phyloP scores from a whole-genome alignment of 1,140 invertebrate species.

The Glossosoma conforme region DNA sequence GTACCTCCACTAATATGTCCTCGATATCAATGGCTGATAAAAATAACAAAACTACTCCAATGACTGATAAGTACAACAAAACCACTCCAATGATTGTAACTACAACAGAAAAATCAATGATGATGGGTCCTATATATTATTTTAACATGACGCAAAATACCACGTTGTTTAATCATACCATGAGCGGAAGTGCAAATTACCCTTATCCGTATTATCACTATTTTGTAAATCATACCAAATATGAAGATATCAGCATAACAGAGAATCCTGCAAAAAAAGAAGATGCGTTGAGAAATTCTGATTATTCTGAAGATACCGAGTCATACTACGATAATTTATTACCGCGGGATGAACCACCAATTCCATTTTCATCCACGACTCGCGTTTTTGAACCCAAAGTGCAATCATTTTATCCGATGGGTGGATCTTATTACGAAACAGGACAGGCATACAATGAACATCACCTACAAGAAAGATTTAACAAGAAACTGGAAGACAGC shows the following conservation, averaged over 20 bases:
- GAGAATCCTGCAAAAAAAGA: conserved; percentile 13
- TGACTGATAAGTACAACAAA: no score
- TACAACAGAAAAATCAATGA: no score
- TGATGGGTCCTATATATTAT: no score
- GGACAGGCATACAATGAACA: conserved; percentile 2
- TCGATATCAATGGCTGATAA: no score
- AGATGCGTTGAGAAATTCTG: conserved; percentile 10
- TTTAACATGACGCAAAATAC: no score
- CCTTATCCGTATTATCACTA: conserved; percentile 23
- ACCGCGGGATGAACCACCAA: neutral
- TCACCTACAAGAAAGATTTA: conserved; percentile 10
- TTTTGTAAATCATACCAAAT: conserved; percentile 13
- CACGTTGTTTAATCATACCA: neutral
- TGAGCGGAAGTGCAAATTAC: conserved; percentile 10
- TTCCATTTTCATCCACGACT: neutral
- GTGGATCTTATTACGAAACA: conserved; percentile 16
- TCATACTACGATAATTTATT: conserved; percentile 15
- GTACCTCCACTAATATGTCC: no score
- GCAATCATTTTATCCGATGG: conserved; percentile 19
- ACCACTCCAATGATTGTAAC: no score
- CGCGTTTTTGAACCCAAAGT: neutral
- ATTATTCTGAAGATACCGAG: conserved; percentile 11
- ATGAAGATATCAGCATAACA: conserved; percentile 25
- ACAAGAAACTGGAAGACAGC: conserved; percentile 18
- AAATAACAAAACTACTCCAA: no score